phyloP scores from a whole-genome alignment of 2,797 vertebrate species.

The Holocentrus rufus region DNA sequence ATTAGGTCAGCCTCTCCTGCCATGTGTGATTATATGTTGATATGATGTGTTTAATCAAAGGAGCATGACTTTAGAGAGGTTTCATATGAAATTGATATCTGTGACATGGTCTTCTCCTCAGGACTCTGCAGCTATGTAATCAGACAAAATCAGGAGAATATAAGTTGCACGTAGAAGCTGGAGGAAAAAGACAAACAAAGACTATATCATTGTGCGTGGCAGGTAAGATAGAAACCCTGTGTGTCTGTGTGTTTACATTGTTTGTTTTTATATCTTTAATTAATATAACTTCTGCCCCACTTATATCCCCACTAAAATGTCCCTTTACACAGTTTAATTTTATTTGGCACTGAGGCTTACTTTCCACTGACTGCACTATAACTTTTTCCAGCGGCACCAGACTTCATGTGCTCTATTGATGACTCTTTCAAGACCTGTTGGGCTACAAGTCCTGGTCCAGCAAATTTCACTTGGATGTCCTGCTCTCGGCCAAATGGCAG shows the following conservation, averaged over 20 bases:
- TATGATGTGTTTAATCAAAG: not conserved
- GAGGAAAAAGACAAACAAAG: slow-evolving; percentile 80
- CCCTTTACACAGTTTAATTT: not conserved
- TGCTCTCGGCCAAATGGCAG: slow-evolving; percentile 53
- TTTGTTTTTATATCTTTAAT: not conserved
- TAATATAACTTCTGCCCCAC: not conserved
- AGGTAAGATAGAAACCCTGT: slow-evolving; percentile 80
- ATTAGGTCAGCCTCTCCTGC: not conserved
- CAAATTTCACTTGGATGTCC: slow-evolving; percentile 68
- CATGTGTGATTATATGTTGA: not conserved
- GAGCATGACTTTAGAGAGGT: not conserved
- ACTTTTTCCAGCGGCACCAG: slow-evolving; percentile 66
- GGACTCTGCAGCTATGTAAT: slow-evolving; percentile 81
- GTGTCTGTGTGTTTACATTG: not conserved
- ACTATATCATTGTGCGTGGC: slow-evolving; percentile 85
- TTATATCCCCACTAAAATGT: not conserved
- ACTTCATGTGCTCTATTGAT: not conserved
- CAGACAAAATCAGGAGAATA: slow-evolving; percentile 84
- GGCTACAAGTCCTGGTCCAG: slow-evolving; percentile 60
- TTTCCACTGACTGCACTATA: not conserved
- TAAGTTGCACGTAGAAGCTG: slow-evolving; percentile 85
- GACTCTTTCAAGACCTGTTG: not conserved
- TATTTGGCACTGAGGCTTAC: no score
- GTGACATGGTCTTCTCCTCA: slow-evolving; percentile 43
- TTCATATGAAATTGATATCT: not conserved